These are phyloP conservation scores for Phoenicopterus ruber DNA, from an alignment of 2,113 vertebrate species.

Conservation along the genomic window DNA sequence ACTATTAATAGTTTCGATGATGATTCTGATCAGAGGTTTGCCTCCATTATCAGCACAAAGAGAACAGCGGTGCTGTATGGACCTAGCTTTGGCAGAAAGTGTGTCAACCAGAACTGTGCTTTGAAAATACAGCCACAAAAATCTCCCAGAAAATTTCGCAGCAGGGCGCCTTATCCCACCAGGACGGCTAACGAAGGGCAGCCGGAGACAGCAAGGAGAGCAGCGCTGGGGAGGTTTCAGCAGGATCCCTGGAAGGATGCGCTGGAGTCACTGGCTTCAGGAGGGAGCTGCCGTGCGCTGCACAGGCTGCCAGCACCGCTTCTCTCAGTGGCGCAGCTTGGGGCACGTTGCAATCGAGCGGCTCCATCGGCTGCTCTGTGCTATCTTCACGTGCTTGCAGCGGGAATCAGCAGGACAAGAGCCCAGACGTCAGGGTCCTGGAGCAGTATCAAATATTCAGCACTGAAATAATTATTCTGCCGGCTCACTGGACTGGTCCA, in stretches of 20 bases:
- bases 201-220: not conserved
- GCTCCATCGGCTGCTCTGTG: not conserved
- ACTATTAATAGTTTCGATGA: not conserved
- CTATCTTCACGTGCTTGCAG: not conserved
- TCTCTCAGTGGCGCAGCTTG: not conserved
- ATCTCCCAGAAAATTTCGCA: not conserved
- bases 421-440: not conserved
- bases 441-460: not conserved
- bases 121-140: not conserved
- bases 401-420: not conserved
- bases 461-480: not conserved
- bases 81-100: not conserved
- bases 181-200: not conserved
- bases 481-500: not conserved
- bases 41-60: not conserved
- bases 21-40: not conserved
- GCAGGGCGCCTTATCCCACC: not conserved
- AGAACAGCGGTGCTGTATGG: not conserved
- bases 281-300: fast-evolving
- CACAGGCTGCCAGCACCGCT: not conserved
- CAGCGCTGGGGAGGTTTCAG: not conserved
- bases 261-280: not conserved
- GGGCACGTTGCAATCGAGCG: fast-evolving
- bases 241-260: not conserved
- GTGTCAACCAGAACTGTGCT: fast-evolving